Conservation (phyloP, 2,113 vertebrate species). For the Phylloscopus trochiloides region DNA sequence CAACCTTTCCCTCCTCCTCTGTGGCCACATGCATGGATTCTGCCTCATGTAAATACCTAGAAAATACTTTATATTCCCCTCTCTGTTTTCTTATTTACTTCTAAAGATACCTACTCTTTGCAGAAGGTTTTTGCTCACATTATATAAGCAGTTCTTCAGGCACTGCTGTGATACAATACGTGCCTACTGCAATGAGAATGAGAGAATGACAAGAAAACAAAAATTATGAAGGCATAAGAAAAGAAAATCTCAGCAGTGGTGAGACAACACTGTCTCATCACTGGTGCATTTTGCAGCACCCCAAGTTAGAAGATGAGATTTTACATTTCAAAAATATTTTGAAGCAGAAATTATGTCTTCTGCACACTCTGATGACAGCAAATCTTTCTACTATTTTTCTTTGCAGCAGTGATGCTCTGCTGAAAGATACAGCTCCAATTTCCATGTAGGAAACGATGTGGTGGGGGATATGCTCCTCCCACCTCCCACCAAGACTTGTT, state of each 20-base stretch:
- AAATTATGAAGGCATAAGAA: not conserved
- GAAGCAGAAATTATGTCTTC: not conserved
- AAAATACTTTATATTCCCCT: not conserved
- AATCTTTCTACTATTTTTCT: not conserved
- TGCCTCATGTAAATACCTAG: not conserved
- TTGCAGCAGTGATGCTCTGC: not conserved
- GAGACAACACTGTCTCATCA: not conserved
- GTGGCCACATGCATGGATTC: not conserved
- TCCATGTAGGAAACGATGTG: not conserved
- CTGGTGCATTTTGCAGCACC: not conserved
- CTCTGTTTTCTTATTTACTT: not conserved
- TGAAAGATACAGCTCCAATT: not conserved
- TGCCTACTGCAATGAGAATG: not conserved
- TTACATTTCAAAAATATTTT: not conserved
- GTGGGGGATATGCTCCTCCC: not conserved
- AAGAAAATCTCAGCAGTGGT: not conserved
- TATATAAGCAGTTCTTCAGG: not conserved
- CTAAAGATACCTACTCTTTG: not conserved
- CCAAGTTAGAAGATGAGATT: not conserved
- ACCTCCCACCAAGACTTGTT: not conserved
- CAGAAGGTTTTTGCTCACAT: not conserved
- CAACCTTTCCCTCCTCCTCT: not conserved
- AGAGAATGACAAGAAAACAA: not conserved
- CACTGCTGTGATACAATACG: not conserved
- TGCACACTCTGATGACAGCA: not conserved